Conservation (phyloP, 1,140 invertebrate genomes). For the Cydia amplana region DNA sequence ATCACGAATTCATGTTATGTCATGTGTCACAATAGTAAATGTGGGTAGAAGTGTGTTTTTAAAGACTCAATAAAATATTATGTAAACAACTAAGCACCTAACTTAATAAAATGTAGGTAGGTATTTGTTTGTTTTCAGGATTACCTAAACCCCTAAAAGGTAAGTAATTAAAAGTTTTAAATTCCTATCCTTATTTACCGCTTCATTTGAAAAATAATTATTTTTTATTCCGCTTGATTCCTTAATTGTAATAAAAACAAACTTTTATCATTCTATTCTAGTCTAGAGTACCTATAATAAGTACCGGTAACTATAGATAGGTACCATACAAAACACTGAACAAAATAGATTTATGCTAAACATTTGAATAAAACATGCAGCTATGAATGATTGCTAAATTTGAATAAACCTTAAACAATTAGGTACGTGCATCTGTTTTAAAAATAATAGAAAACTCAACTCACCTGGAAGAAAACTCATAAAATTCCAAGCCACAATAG, state of each 20-base stretch:
- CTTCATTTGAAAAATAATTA: too few species aligned
- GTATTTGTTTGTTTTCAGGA: too few species aligned
- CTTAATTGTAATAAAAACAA: too few species aligned
- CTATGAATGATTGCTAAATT: background rate
- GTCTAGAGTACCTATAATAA: background rate
- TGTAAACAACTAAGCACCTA: too few species aligned
- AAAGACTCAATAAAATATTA: background rate
- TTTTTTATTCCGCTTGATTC: too few species aligned
- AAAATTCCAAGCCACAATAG: constrained; percentile 8
- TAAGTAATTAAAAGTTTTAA: too few species aligned
- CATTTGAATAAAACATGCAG: constrained; percentile 16
- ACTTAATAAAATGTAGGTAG: too few species aligned
- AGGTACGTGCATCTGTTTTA: background rate
- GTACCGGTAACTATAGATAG: background rate
- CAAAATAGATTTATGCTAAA: constrained; percentile 9
- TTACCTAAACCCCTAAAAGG: too few species aligned
- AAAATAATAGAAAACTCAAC: constrained; percentile 13
- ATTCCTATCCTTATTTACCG: too few species aligned
- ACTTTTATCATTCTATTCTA: too few species aligned
- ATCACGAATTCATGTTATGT: background rate
- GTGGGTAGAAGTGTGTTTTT: background rate
- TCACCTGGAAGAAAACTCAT: constrained; percentile 12
- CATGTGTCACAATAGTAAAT: too few species aligned
- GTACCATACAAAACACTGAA: background rate
- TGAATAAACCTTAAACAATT: constrained; percentile 13